A percentile compares a stretch with the other conserved stretches of the same genome.
These are phyloP conservation scores for Redunca redunca DNA, from an alignment of 2,113 vertebrate species.

Conservation along the genomic window DNA sequence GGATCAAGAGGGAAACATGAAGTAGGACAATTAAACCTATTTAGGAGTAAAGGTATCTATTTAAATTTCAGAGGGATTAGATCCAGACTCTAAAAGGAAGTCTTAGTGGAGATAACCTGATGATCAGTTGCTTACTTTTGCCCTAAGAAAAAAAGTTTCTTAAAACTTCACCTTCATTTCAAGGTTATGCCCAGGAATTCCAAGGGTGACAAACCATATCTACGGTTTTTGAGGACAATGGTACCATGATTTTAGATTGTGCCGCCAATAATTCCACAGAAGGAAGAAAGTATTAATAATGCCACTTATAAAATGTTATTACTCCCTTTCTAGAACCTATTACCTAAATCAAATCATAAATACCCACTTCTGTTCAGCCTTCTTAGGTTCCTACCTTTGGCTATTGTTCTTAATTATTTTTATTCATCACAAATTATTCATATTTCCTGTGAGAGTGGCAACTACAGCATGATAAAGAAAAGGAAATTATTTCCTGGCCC, in stretches of 20 bases:
- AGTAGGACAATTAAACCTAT: not conserved
- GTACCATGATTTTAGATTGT: not conserved
- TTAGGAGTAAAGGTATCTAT: not conserved
- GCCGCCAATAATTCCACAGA: not conserved
- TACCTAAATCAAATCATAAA: conserved; percentile 64
- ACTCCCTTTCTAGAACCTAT: rapidly evolving
- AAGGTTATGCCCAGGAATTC: not conserved
- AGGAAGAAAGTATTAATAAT: conserved; percentile 5
- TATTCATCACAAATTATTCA: conserved; percentile 82
- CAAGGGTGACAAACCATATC: not conserved
- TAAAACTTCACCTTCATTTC: not conserved
- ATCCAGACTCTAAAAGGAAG: not conserved
- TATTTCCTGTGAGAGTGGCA: conserved; percentile 76
- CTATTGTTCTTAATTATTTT: conserved; percentile 73
- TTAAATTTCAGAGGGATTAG: not conserved
- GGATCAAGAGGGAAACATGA: not conserved
- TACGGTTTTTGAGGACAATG: not conserved
- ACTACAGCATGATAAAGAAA: conserved; percentile 61
- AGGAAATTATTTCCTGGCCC: conserved; percentile 78
- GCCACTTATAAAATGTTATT: conserved; percentile 54
- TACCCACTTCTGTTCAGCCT: conserved; percentile 35
- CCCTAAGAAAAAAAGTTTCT: not conserved
- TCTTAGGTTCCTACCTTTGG: conserved; percentile 82
- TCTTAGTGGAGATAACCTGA: not conserved
- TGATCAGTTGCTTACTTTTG: not conserved